Conservation (phyloP, 2,113 vertebrate species). For the Rhea pennata region DNA sequence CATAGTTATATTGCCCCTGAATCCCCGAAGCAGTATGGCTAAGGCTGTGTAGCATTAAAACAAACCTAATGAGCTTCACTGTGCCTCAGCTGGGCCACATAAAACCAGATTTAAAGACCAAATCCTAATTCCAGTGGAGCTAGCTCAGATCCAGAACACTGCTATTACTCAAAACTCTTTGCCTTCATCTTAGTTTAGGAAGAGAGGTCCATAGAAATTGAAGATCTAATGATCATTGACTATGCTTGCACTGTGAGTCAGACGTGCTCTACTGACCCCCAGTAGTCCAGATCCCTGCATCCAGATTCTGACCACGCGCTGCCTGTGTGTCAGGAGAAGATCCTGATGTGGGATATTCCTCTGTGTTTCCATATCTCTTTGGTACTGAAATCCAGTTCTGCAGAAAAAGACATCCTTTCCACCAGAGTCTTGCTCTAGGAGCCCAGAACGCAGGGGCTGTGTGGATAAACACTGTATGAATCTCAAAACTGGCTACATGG, state of each 20-base stretch:
- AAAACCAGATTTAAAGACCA: not conserved
- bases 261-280: accelerated
- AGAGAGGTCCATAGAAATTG: not conserved
- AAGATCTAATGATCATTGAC: not conserved
- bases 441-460: not conserved
- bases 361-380: no score
- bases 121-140: not conserved
- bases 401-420: accelerated
- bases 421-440: accelerated
- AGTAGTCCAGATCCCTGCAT: accelerated
- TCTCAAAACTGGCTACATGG: not conserved
- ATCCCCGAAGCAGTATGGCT: not conserved
- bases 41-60: not conserved
- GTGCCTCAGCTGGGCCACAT: not conserved
- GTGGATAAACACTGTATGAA: not conserved
- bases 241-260: accelerated
- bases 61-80: not conserved
- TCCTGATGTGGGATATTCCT: accelerated
- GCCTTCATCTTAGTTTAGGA: not conserved
- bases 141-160: not conserved
- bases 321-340: not conserved
- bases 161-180: not conserved
- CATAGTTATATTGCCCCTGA: not conserved
- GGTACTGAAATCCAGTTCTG: not conserved
- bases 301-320: not conserved